Percentiles rank a stretch among this genome's conserved stretches.
Conservation (phyloP, 35 echinoderm and acorn worm species). For the Ophiothrix spiculata region DNA sequence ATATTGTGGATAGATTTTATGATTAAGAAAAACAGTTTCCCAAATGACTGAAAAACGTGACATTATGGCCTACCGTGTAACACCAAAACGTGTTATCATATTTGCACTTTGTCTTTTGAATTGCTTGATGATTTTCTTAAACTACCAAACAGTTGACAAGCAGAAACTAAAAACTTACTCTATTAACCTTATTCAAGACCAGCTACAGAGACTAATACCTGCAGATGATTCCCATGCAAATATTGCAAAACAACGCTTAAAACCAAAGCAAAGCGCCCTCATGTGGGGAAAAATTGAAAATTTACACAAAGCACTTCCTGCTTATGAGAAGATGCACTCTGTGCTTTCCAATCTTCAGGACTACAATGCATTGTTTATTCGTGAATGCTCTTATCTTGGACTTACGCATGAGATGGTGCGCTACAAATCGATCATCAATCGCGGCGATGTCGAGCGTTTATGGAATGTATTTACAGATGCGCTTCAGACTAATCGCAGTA, state of each 20-base stretch:
- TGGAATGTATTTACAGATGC: slow-evolving; percentile 49
- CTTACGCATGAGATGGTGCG: slow-evolving; percentile 61
- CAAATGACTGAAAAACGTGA: too few relatives aligned
- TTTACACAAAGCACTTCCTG: slow-evolving; percentile 42
- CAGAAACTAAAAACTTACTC: background rate
- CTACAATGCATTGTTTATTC: slow-evolving; percentile 38
- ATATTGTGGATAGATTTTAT: too few relatives aligned
- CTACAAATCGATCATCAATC: slow-evolving; percentile 54
- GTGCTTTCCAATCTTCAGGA: slow-evolving; percentile 57
- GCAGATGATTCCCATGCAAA: background rate
- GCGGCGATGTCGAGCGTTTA: slow-evolving; percentile 39
- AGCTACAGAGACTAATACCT: background rate
- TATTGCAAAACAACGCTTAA: background rate
- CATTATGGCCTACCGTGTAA: too few relatives aligned
- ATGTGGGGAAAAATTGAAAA: background rate
- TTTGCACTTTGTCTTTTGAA: background rate
- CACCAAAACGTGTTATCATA: background rate
- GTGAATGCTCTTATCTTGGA: background rate
- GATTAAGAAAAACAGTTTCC: too few relatives aligned
- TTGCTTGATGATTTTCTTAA: slow-evolving; percentile 24
- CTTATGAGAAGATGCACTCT: slow-evolving; percentile 64
- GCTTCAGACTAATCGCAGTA: slow-evolving; percentile 60
- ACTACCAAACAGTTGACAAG: slow-evolving; percentile 14
- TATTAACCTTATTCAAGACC: background rate
- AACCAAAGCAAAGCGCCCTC: background rate